Conservation (phyloP, 2,888 invertebrate species). For the Griposia aprilina region DNA sequence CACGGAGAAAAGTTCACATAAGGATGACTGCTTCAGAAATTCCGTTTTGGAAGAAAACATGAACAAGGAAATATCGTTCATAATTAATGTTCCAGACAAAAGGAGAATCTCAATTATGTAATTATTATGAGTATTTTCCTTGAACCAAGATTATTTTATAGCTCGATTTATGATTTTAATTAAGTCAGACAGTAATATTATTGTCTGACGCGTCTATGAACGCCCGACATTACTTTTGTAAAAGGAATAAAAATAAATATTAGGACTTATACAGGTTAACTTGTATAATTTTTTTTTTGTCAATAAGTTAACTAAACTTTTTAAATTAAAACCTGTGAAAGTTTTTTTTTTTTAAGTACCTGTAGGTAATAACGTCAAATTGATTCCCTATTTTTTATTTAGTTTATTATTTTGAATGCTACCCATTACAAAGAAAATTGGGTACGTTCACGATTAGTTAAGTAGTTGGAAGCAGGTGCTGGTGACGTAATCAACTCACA, state of each 20-base stretch:
- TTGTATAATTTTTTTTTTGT: background rate
- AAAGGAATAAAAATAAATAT: background rate
- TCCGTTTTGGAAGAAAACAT: conserved; percentile 29
- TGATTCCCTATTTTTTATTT: background rate
- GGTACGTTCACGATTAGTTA: background rate
- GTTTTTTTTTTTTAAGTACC: background rate
- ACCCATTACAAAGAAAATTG: conserved; percentile 21
- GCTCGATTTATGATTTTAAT: background rate
- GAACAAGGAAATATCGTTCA: conserved; percentile 32
- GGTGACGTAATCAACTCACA: conserved; percentile 49
- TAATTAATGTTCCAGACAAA: background rate
- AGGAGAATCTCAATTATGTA: background rate
- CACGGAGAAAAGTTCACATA: background rate
- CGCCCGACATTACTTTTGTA: background rate
- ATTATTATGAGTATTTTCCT: conserved; percentile 5
- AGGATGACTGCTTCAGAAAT: conserved; percentile 24
- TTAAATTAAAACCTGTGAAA: background rate
- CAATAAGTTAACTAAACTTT: background rate
- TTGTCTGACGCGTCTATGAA: background rate
- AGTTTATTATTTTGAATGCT: background rate
- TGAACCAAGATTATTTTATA: background rate
- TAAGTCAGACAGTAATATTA: background rate
- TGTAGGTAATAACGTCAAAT: background rate
- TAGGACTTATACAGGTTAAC: background rate
- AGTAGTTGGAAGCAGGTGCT: conserved; percentile 49